Percentiles rank a stretch among this genome's conserved stretches.
Conservation (phyloP, 2,113 vertebrate genomes). For the Centropus bengalensis region DNA sequence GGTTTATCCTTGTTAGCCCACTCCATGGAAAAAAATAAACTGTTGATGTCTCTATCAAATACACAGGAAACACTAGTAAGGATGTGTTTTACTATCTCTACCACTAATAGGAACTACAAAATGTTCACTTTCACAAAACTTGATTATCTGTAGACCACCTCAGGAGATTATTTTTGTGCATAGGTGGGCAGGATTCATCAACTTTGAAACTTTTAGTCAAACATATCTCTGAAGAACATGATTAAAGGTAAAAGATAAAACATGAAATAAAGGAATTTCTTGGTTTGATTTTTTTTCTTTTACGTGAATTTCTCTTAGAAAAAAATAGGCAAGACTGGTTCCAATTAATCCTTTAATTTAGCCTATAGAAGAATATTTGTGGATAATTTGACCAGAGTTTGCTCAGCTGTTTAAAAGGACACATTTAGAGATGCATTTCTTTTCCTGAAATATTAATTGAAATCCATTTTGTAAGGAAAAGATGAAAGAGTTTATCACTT, state of each 20-base stretch:
- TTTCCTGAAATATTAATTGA: slow-evolving; percentile 12
- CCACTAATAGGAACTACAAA: neutral
- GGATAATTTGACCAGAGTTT: neutral
- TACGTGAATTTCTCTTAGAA: neutral
- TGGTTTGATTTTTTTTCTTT: neutral
- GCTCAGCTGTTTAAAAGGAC: slow-evolving; percentile 33
- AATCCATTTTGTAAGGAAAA: slow-evolving; percentile 14
- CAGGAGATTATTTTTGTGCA: neutral
- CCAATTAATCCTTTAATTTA: slow-evolving; percentile 8
- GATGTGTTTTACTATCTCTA: neutral
- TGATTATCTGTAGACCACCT: neutral
- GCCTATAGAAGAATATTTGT: slow-evolving; percentile 21
- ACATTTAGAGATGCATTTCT: neutral
- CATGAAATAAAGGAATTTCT: neutral
- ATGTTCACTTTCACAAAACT: neutral
- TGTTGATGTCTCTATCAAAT: neutral
- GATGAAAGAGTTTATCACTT: slow-evolving; percentile 18
- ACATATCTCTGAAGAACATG: neutral
- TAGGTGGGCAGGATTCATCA: neutral
- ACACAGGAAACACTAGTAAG: neutral
- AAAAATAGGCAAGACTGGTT: neutral
- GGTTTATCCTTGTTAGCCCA: neutral
- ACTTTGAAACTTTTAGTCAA: neutral
- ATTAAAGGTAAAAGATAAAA: neutral
- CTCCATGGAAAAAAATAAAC: neutral